phyloP scores from a whole-genome alignment of 2,797 vertebrate species.

The Muscicapa comitata region DNA sequence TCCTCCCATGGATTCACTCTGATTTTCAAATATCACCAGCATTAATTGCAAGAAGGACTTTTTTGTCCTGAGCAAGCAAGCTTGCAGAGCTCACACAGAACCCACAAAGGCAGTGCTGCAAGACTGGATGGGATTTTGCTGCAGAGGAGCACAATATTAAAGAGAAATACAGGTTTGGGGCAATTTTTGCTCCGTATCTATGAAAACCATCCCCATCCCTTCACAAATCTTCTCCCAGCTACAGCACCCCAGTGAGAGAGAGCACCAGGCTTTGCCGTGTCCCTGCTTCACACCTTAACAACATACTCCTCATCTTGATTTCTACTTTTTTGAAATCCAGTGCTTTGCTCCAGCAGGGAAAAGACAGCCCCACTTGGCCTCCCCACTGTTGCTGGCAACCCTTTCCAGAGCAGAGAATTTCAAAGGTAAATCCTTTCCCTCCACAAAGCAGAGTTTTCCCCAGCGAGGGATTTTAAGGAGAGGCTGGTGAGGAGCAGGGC shows the following conservation, averaged over 20 bases:
- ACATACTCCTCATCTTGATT: background rate
- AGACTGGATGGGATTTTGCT: fast-evolving
- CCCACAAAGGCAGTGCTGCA: background rate
- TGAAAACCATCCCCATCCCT: background rate
- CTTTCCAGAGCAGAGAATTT: background rate
- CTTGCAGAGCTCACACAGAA: background rate
- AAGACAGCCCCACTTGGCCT: background rate
- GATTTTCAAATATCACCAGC: background rate
- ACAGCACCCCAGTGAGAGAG: background rate
- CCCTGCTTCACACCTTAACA: background rate
- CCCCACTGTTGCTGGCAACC: background rate
- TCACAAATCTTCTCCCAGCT: background rate
- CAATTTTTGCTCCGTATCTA: background rate
- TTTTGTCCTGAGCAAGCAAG: fast-evolving
- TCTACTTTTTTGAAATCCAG: background rate
- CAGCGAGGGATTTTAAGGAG: background rate
- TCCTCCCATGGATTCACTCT: background rate
- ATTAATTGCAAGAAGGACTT: background rate
- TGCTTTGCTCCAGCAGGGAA: background rate
- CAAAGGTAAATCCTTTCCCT: background rate
- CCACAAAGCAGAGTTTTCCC: background rate
- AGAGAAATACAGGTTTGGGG: background rate
- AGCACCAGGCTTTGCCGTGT: fast-evolving
- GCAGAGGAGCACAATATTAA: background rate
- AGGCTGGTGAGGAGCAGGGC: background rate